phyloP scores from a whole-genome alignment of 2,888 invertebrate genomes.

The Spatulosminthurus flaviceps region DNA sequence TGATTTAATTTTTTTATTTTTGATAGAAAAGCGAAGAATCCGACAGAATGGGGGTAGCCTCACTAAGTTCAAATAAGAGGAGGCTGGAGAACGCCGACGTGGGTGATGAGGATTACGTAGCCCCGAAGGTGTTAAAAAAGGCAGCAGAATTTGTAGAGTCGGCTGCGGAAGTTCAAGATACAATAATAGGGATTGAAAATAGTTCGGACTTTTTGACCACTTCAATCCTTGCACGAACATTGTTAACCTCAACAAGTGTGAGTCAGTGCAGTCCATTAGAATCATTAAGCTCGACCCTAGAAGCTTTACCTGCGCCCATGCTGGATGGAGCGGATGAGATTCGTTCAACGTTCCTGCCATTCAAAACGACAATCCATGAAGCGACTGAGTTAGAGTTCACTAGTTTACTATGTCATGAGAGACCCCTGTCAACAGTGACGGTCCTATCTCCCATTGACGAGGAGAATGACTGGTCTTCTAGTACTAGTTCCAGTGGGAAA shows the following conservation, averaged over 20 bases:
- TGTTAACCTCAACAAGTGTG: conserved; percentile 53
- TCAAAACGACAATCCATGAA: conserved; percentile 52
- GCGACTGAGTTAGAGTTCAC: conserved; percentile 55
- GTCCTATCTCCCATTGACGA: conserved; percentile 62
- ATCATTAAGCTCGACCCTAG: conserved; percentile 58
- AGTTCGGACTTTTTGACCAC: conserved; percentile 63
- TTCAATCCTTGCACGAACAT: conserved; percentile 62
- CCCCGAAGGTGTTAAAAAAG: conserved; percentile 55
- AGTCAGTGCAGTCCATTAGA: conserved; percentile 55
- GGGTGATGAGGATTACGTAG: conserved; percentile 56
- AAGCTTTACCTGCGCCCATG: conserved; percentile 59
- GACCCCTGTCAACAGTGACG: conserved; percentile 50
- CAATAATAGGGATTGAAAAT: conserved; percentile 48
- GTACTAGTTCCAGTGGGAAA: neutral
- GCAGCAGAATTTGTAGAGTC: conserved; percentile 27
- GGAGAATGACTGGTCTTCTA: conserved; percentile 45
- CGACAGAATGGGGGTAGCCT: conserved; percentile 62
- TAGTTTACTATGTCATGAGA: conserved; percentile 54
- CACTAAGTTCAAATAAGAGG: conserved; percentile 60
- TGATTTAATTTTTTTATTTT: conserved; percentile 41
- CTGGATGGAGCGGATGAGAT: conserved; percentile 49
- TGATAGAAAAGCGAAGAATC: conserved; percentile 51
- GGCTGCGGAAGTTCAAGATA: conserved; percentile 31
- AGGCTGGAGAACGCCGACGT: conserved; percentile 56
- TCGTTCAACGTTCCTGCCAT: conserved; percentile 50